A percentile compares a stretch with the other conserved stretches of the same genome.
Conservation (phyloP, 2,113 vertebrate species). For the Ellobius talpinus region DNA sequence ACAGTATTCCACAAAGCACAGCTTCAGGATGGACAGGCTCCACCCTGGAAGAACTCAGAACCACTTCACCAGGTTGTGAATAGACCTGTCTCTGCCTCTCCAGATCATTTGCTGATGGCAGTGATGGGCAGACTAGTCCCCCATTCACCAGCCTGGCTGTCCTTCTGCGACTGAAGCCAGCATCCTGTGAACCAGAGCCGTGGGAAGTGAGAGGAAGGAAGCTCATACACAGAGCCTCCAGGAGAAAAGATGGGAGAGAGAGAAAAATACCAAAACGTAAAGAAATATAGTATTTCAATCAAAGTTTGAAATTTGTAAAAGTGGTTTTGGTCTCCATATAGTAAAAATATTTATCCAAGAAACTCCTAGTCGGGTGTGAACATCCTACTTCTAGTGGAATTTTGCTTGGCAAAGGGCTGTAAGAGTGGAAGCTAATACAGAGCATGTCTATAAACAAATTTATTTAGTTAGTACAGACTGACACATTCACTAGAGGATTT, state of each 20-base stretch:
- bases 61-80: conserved; percentile 30
- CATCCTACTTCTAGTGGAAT: conserved; percentile 90
- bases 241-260: conserved; percentile 83
- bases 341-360: conserved; percentile 92
- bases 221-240: conserved; percentile 83
- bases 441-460: conserved; percentile 91
- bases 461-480: conserved; percentile 90
- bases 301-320: conserved; percentile 90
- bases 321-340: conserved; percentile 91
- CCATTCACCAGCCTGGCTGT: conserved; percentile 6
- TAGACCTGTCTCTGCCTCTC: conserved; percentile 60
- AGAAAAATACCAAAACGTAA: conserved; percentile 60
- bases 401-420: conserved; percentile 89
- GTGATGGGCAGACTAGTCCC: conserved; percentile 61
- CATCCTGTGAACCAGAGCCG: conserved; percentile 54
- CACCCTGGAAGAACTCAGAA: conserved; percentile 40
- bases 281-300: conserved; percentile 90
- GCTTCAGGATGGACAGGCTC: neutral
- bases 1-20: neutral
- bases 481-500: conserved; percentile 88
- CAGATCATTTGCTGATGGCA: conserved; percentile 23
- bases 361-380: conserved; percentile 90
- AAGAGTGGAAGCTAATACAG: conserved; percentile 89
- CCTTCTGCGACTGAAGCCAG: conserved; percentile 54
- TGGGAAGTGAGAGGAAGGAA: conserved; percentile 82